Evolutionary conservation across 2,888 invertebrate species (phyloP).

Genomic region (Stenodema calcarata): DNA sequence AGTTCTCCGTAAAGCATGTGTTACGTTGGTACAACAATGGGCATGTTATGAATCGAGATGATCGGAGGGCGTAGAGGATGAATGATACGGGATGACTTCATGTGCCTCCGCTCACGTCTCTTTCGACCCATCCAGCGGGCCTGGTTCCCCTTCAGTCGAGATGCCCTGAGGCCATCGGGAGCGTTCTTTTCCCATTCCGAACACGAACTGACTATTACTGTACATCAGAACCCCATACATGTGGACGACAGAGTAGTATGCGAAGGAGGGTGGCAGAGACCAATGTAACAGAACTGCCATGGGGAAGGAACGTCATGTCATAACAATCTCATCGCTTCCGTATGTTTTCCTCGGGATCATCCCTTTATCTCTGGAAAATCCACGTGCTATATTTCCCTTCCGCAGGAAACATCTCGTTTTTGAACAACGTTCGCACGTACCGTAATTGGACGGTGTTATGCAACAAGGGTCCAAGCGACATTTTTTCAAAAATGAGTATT

Average conservation of each 20-base stretch:
- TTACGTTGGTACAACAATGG: not conserved
- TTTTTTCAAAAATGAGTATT: too few relatives aligned
- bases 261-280: not conserved
- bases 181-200: constrained; percentile 20
- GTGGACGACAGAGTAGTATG: not conserved
- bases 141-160: not conserved
- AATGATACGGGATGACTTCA: not conserved
- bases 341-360: constrained; percentile 9
- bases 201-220: constrained; percentile 48
- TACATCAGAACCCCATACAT: constrained; percentile 37
- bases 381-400: not conserved
- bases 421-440: not conserved
- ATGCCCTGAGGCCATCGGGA: constrained; percentile 27
- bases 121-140: not conserved
- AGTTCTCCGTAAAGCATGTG: not conserved
- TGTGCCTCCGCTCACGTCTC: not conserved
- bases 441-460: too few relatives aligned
- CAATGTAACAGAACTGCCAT: constrained; percentile 3
- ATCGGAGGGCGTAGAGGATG: not conserved
- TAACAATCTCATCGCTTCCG: constrained; percentile 24
- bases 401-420: not conserved
- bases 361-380: not conserved
- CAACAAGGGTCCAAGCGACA: too few relatives aligned
- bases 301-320: not conserved
- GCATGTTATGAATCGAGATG: not conserved